Percentiles rank a stretch among this genome's conserved stretches.
Evolutionary conservation across 2,888 invertebrate genomes (phyloP).

Genomic region (Julus scanicus): DNA sequence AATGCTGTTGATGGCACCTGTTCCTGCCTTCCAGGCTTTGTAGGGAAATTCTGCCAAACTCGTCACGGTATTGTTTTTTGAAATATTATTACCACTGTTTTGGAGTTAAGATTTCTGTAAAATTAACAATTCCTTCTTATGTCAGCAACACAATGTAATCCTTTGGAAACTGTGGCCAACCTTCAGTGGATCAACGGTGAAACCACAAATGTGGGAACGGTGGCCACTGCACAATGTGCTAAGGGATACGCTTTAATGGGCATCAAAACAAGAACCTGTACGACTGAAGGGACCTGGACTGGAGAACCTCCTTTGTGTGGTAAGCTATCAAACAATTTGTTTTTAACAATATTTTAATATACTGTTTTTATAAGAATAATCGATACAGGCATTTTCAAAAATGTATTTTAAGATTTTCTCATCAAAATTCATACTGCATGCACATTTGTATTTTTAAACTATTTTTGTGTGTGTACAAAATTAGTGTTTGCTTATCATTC

Average conservation of each 20-base stretch:
- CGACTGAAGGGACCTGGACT: conserved; percentile 49
- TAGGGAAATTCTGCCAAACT: conserved; percentile 58
- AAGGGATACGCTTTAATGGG: conserved; percentile 37
- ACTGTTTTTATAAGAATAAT: background rate
- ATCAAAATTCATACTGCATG: background rate
- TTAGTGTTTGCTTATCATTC: too few species aligned
- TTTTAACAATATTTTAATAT: too few species aligned
- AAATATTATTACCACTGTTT: background rate
- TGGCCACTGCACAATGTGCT: conserved; percentile 21
- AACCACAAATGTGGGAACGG: conserved; percentile 31
- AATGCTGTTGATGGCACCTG: conserved; percentile 57
- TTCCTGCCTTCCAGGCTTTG: conserved; percentile 55
- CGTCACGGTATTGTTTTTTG: conserved; percentile 55
- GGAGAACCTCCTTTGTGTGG: conserved; percentile 51
- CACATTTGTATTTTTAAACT: background rate
- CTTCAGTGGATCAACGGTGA: conserved; percentile 31
- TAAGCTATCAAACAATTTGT: background rate
- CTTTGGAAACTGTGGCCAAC: conserved; percentile 41
- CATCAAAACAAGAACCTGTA: conserved; percentile 47
- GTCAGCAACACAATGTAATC: conserved; percentile 26
- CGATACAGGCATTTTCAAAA: background rate
- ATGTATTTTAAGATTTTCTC: background rate
- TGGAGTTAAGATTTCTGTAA: background rate
- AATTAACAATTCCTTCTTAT: background rate
- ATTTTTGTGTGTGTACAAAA: too few species aligned